A percentile compares a stretch with the other conserved stretches of the same genome.
Evolutionary conservation across 1,140 invertebrate species (phyloP).

Genomic region (Drosophila obscura): DNA sequence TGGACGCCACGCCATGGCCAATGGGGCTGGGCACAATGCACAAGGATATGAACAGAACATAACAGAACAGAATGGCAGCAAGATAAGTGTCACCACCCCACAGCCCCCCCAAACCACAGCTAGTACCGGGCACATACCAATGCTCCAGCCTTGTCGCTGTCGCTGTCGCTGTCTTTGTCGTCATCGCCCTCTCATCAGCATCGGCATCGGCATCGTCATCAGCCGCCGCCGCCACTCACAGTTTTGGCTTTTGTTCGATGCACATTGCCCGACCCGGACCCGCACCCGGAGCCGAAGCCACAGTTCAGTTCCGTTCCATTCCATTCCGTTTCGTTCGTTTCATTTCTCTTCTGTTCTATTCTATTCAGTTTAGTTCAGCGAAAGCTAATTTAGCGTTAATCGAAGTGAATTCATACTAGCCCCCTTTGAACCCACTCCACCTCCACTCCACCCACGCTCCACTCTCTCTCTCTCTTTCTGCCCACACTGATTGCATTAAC

Average conservation of each 20-base stretch:
- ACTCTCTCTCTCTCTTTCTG: neutral
- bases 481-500: slow-evolving; percentile 30
- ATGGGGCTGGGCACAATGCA: slow-evolving; percentile 58
- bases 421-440: neutral
- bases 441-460: no score
- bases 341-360: no score
- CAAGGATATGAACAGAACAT: slow-evolving; percentile 32
- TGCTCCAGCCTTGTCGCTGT: slow-evolving; percentile 16
- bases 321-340: no score
- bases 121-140: neutral
- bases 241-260: slow-evolving; percentile 49
- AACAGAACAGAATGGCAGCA: slow-evolving; percentile 4
- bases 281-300: no score
- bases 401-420: slow-evolving; percentile 63
- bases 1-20: slow-evolving; percentile 44
- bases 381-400: slow-evolving; percentile 70
- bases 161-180: slow-evolving; percentile 24
- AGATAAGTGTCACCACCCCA: slow-evolving; percentile 50
- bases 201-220: slow-evolving; percentile 16
- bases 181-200: slow-evolving; percentile 35
- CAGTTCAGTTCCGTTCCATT: neutral
- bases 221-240: slow-evolving; percentile 18
- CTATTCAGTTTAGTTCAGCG: slow-evolving; percentile 32
- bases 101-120: neutral
- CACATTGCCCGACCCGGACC: slow-evolving; percentile 6